These are phyloP conservation scores for Geophilus truncorum DNA, from an alignment of 2,888 invertebrate species.

Conservation along the genomic window DNA sequence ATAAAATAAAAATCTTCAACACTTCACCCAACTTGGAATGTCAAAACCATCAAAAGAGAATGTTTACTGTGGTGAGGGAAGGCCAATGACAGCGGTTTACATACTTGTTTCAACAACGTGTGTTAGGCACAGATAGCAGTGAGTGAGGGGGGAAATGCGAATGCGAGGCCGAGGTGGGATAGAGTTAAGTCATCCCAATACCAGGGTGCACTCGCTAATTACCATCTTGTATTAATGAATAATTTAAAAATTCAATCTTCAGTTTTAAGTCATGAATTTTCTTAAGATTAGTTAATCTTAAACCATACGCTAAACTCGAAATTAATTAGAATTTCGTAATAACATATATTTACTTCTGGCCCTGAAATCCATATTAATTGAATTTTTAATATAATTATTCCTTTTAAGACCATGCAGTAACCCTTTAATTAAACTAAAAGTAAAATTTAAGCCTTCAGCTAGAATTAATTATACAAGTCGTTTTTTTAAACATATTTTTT, in stretches of 20 bases:
- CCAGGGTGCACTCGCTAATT: neutral
- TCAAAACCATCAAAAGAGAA: conserved; percentile 16
- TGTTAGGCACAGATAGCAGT: neutral
- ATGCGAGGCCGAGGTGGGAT: neutral
- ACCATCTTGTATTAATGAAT: neutral
- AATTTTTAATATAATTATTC: no score
- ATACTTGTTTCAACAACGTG: conserved; percentile 9
- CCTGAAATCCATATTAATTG: no score
- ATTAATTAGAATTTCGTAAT: no score
- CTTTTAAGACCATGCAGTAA: no score
- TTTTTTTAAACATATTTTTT: no score
- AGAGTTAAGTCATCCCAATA: neutral
- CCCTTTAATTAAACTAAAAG: no score
- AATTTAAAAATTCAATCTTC: no score
- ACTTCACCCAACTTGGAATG: conserved; percentile 1
- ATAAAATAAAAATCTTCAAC: neutral
- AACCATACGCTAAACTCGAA: no score
- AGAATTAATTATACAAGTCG: no score
- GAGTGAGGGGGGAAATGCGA: neutral
- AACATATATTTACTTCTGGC: no score
- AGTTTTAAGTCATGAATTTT: no score
- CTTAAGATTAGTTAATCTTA: no score
- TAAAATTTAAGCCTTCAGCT: neutral
- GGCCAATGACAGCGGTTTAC: conserved; percentile 7
- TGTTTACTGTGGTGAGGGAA: conserved; percentile 3